A percentile compares a stretch with the other conserved stretches of the same genome.
These are phyloP conservation scores for Delia radicum DNA, from an alignment of 1,140 invertebrate species.

Conservation along the genomic window DNA sequence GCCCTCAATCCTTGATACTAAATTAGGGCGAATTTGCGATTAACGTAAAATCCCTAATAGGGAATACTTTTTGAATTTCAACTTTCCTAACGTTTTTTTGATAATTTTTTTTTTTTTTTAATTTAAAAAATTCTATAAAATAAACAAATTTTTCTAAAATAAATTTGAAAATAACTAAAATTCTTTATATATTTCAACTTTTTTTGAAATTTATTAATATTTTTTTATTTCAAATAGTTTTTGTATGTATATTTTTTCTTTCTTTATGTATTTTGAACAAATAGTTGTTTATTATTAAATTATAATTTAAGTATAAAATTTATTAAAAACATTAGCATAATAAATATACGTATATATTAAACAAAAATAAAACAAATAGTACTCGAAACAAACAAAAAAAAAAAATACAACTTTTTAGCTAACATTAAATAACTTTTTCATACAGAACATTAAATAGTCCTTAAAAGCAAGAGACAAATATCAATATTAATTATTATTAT, in stretches of 20 bases:
- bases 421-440: constrained; percentile 11
- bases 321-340: background rate
- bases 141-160: no score
- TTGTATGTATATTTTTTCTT: background rate
- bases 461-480: background rate
- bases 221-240: no score
- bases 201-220: no score
- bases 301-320: constrained; percentile 9
- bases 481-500: background rate
- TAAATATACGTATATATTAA: constrained; percentile 9
- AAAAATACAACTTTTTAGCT: background rate
- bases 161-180: no score
- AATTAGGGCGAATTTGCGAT: no score
- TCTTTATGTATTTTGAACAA: background rate
- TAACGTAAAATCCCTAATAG: no score
- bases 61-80: no score
- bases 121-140: background rate
- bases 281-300: constrained; percentile 13
- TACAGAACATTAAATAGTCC: constrained; percentile 7
- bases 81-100: background rate
- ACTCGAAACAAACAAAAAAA: background rate
- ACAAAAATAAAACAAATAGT: background rate
- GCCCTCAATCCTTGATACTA: no score
- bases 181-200: no score
- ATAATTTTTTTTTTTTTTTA: background rate